phyloP scores from a whole-genome alignment of 2,797 vertebrate species.

The Epinephelus awoara region DNA sequence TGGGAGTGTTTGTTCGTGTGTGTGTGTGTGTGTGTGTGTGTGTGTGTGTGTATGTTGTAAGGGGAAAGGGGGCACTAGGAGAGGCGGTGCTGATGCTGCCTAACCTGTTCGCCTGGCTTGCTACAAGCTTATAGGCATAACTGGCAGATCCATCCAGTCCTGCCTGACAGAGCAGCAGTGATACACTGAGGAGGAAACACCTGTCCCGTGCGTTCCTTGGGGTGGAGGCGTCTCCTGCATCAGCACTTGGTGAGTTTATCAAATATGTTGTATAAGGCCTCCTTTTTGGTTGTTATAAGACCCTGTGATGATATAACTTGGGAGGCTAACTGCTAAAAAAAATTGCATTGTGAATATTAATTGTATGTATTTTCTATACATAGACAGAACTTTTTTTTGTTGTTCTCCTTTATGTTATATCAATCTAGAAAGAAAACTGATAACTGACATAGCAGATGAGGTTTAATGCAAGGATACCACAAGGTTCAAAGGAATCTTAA shows the following conservation, averaged over 20 bases:
- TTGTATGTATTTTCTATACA: neutral
- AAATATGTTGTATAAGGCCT: neutral
- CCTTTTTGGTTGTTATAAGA: neutral
- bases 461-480: neutral
- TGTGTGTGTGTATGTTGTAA: constrained; percentile 29
- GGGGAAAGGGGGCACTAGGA: constrained; percentile 15
- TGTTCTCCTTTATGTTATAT: neutral
- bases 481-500: neutral
- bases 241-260: constrained; percentile 72
- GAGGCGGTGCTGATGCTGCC: constrained; percentile 71
- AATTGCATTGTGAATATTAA: neutral
- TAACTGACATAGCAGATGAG: neutral
- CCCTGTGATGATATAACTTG: neutral
- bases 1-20: neutral
- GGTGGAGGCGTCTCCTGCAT: constrained; percentile 23
- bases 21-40: neutral
- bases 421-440: neutral
- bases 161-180: constrained; percentile 65
- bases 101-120: constrained; percentile 83
- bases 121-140: constrained; percentile 59
- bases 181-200: constrained; percentile 60
- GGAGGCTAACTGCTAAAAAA: neutral
- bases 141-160: constrained; percentile 43
- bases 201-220: constrained; percentile 24
- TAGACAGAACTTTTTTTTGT: too few relatives aligned